These are phyloP conservation scores for Formica selysi DNA, from an alignment of 1,140 invertebrate genomes.

Conservation along the genomic window DNA sequence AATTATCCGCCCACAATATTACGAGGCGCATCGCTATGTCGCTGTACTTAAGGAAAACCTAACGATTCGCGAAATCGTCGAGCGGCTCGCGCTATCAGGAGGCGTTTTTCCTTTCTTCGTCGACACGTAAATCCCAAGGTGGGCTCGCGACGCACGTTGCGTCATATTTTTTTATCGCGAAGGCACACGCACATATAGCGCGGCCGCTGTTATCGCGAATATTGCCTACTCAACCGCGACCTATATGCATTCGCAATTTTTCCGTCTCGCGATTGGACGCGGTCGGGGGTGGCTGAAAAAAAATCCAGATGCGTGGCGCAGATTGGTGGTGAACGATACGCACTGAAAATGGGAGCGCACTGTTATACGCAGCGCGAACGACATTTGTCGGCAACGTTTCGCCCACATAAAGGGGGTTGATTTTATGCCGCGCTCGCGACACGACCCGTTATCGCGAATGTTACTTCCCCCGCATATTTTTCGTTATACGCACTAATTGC, in stretches of 20 bases:
- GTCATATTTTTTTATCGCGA: constrained; percentile 82
- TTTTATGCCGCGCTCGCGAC: constrained; percentile 60
- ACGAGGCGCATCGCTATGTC: constrained; percentile 3
- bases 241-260: constrained; percentile 83
- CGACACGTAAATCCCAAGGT: constrained; percentile 27
- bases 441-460: constrained; percentile 48
- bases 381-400: constrained; percentile 67
- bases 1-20: constrained; percentile 29
- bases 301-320: constrained; percentile 70
- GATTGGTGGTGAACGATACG: constrained; percentile 69
- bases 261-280: constrained; percentile 66
- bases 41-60: constrained; percentile 7
- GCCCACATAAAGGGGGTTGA: constrained; percentile 3
- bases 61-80: constrained; percentile 36
- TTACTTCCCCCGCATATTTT: constrained; percentile 59
- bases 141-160: constrained; percentile 50
- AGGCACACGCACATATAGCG: constrained; percentile 72
- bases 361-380: constrained; percentile 33
- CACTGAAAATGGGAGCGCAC: constrained; percentile 38
- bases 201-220: constrained; percentile 81
- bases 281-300: constrained; percentile 18
- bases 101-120: background rate
- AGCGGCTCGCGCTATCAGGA: constrained; percentile 27
- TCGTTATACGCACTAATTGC: constrained; percentile 52
- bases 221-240: constrained; percentile 79